A percentile compares a stretch with the other conserved stretches of the same genome.
Evolutionary conservation across 2,113 vertebrate genomes (phyloP).

Genomic region (Geothlypis trichas): DNA sequence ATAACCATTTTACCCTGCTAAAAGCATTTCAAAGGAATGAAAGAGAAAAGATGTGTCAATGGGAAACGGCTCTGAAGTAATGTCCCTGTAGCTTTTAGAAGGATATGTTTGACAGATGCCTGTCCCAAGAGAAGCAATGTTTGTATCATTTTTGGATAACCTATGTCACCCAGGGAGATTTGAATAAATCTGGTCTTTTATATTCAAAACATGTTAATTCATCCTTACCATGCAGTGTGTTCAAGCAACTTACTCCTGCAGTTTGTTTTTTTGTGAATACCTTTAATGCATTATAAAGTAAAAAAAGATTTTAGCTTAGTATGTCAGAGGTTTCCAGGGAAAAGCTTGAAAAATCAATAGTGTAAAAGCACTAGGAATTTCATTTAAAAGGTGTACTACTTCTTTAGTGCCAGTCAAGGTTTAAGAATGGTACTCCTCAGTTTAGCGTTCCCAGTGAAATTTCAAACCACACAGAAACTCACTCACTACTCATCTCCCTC

Average conservation of each 20-base stretch:
- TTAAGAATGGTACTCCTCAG: background rate
- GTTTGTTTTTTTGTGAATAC: slow-evolving; percentile 37
- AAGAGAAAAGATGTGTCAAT: background rate
- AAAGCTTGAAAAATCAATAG: slow-evolving; percentile 33
- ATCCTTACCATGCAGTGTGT: background rate
- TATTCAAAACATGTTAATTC: slow-evolving; percentile 19
- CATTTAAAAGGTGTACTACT: slow-evolving; percentile 5
- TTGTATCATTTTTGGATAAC: background rate
- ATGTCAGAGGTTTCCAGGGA: slow-evolving; percentile 27
- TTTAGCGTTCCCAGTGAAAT: background rate
- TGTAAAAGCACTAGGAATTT: slow-evolving; percentile 1
- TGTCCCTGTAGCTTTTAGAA: background rate
- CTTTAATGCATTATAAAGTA: slow-evolving; percentile 12
- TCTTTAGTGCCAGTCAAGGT: background rate
- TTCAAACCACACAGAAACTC: background rate
- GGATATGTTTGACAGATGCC: background rate
- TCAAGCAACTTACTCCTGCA: slow-evolving; percentile 36
- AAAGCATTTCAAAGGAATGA: background rate
- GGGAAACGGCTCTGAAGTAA: background rate
- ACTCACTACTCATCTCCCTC: background rate
- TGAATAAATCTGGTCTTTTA: background rate
- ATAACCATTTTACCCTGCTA: background rate
- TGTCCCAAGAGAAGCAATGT: background rate
- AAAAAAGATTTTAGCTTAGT: slow-evolving; percentile 13
- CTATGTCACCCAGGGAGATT: background rate